Conservation (phyloP, 2,888 invertebrate species). For the Drosophila hamatofila region DNA sequence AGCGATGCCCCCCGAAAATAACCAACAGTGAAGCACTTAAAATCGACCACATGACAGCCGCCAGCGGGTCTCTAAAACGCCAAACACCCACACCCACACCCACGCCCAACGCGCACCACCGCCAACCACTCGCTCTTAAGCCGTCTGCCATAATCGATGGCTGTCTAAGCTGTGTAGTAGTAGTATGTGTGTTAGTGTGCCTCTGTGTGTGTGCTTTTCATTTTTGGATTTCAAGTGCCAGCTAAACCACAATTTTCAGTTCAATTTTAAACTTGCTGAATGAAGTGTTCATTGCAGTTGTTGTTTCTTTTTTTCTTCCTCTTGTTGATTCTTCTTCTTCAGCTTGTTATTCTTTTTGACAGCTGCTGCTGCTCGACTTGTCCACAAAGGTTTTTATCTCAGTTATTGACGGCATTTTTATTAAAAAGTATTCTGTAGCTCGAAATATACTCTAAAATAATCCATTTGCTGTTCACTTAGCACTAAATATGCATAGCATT, state of each 20-base stretch:
- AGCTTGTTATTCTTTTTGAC: conserved; percentile 8
- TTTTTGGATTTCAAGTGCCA: conserved; percentile 41
- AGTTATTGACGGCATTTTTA: conserved; percentile 2
- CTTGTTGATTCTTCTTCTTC: background rate
- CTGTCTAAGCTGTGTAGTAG: conserved; percentile 24
- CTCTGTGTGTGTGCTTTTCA: conserved; percentile 31
- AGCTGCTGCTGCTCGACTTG: conserved; percentile 4
- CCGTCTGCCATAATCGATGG: conserved; percentile 71
- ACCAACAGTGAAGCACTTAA: conserved; percentile 78
- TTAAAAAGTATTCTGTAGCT: background rate
- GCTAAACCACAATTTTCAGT: conserved; percentile 71
- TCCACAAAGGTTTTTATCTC: conserved; percentile 6
- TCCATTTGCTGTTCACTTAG: background rate
- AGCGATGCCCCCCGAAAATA: conserved; percentile 62
- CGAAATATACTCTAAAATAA: background rate
- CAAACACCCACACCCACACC: background rate
- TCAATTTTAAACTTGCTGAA: conserved; percentile 76
- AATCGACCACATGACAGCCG: conserved; percentile 74
- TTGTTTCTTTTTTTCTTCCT: conserved; percentile 6
- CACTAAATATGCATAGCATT: background rate
- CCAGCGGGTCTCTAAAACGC: conserved; percentile 40
- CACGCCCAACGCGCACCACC: background rate
- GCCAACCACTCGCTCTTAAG: conserved; percentile 12
- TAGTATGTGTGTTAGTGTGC: conserved; percentile 14
- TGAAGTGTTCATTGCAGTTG: conserved; percentile 62